Conservation (phyloP, 2,888 invertebrate species). For the Omphaloscelis lunosa region DNA sequence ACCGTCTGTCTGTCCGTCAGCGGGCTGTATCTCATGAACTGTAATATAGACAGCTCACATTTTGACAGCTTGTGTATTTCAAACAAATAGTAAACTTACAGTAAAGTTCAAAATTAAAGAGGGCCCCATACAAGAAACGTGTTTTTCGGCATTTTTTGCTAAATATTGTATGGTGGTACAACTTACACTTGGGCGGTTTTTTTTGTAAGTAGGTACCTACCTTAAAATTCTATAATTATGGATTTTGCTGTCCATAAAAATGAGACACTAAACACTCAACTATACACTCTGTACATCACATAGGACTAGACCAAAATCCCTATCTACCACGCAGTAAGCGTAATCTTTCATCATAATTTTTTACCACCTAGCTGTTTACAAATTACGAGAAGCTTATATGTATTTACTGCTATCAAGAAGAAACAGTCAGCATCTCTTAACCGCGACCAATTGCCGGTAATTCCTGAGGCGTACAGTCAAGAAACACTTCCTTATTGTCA, state of each 20-base stretch:
- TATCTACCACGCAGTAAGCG: too few relatives aligned
- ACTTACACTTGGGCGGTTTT: neutral
- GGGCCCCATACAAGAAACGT: too few relatives aligned
- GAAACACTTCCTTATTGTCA: conserved; percentile 73
- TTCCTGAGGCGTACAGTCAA: conserved; percentile 67
- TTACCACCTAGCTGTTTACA: neutral
- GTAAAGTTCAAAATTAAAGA: too few relatives aligned
- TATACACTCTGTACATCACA: neutral
- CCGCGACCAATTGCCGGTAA: conserved; percentile 70
- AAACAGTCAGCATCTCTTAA: conserved; percentile 13
- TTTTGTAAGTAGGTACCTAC: too few relatives aligned
- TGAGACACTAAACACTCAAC: neutral
- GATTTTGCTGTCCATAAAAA: neutral
- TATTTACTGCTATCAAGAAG: neutral
- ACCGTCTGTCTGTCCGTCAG: too few relatives aligned
- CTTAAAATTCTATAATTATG: neutral
- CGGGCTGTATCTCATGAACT: too few relatives aligned
- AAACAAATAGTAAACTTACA: too few relatives aligned
- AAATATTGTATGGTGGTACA: too few relatives aligned
- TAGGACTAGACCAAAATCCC: neutral
- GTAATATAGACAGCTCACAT: too few relatives aligned
- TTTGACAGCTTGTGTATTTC: too few relatives aligned
- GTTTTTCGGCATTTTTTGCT: too few relatives aligned
- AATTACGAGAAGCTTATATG: neutral
- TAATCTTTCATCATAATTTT: neutral